Evolutionary conservation across 2,888 invertebrate genomes (phyloP).

Genomic region (Dryococelus australis): DNA sequence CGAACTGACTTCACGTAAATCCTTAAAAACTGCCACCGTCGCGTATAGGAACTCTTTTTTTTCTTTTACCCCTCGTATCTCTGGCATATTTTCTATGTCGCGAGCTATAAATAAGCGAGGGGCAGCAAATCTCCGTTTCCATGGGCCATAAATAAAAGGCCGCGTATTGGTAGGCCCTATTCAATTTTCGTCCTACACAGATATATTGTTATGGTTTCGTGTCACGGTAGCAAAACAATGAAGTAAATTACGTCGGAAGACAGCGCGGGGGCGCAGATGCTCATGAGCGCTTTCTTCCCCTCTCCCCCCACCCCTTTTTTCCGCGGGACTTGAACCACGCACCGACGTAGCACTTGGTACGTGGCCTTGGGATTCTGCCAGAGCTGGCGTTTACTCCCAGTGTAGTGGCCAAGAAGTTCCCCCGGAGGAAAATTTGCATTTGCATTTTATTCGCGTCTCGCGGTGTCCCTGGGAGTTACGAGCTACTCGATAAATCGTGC

Average conservation of each 20-base stretch:
- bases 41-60: not conserved
- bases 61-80: not conserved
- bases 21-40: not conserved
- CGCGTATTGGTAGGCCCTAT: not conserved
- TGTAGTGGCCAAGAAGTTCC: not conserved
- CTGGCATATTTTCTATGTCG: not conserved
- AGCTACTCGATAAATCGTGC: not conserved
- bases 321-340: not conserved
- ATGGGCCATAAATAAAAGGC: not conserved
- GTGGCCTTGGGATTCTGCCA: not conserved
- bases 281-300: not conserved
- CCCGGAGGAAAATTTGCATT: not conserved
- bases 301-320: no score
- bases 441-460: conserved; percentile 7
- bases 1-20: not conserved
- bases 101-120: not conserved
- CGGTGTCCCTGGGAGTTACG: not conserved
- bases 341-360: not conserved
- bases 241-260: not conserved
- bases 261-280: not conserved
- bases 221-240: not conserved
- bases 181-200: not conserved
- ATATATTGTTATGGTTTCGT: not conserved
- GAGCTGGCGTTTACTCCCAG: not conserved
- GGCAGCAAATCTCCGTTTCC: conserved; percentile 3